These are phyloP conservation scores for Orthosia cruda DNA, from an alignment of 2,888 invertebrate species.

Conservation along the genomic window DNA sequence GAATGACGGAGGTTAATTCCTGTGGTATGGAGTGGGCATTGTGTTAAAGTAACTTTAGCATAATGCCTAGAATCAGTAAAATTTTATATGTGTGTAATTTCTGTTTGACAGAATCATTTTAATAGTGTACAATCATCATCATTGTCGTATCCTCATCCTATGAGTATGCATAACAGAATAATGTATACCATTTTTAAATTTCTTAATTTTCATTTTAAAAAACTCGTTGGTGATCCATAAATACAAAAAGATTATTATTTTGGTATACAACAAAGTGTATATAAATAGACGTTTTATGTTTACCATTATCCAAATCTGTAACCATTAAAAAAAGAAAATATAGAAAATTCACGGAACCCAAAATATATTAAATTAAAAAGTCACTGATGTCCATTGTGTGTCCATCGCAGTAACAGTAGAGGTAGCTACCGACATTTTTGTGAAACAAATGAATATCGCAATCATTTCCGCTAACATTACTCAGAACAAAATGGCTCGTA, in stretches of 20 bases:
- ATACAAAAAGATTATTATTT: no score
- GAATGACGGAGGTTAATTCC: background rate
- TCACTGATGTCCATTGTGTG: constrained; percentile 54
- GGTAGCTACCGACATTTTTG: constrained; percentile 38
- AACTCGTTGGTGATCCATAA: no score
- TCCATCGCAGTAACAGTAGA: constrained; percentile 23
- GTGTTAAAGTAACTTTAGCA: background rate
- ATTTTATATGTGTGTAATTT: background rate
- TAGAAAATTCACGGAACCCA: constrained; percentile 6
- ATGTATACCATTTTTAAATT: no score
- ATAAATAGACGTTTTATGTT: no score
- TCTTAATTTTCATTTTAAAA: no score
- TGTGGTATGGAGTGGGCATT: background rate
- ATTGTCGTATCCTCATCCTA: background rate
- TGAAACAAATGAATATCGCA: constrained; percentile 56
- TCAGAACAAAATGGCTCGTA: constrained; percentile 8
- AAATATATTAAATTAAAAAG: constrained; percentile 40
- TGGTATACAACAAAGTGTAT: no score
- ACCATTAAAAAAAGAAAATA: no score
- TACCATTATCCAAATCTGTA: no score
- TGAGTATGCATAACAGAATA: no score
- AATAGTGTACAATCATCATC: background rate
- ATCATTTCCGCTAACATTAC: constrained; percentile 64
- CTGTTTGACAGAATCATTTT: background rate
- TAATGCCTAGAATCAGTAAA: background rate